Evolutionary conservation across 2,888 invertebrate genomes (phyloP).

Genomic region (Trissonchulus latispiculum): DNA sequence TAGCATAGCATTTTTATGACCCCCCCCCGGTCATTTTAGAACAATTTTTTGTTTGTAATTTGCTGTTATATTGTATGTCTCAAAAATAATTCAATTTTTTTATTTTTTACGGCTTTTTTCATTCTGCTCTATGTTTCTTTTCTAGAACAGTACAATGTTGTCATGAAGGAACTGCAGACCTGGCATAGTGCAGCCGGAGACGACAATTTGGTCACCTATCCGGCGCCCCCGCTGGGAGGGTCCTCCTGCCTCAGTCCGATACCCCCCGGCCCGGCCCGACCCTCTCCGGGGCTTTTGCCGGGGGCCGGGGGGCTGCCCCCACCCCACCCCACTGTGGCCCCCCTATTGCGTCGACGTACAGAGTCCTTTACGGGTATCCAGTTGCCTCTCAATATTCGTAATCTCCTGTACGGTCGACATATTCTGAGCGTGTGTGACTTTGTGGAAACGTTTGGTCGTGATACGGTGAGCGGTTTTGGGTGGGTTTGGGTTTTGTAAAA

Average conservation of each 20-base stretch:
- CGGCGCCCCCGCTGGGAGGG: too few relatives aligned
- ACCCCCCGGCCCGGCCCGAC: neutral
- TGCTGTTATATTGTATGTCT: too few relatives aligned
- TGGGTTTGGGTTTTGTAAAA: too few relatives aligned
- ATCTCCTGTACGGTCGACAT: conserved; percentile 59
- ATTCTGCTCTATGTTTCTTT: too few relatives aligned
- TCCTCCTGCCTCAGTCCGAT: neutral
- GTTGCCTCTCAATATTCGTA: neutral
- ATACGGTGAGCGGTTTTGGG: conserved; percentile 16
- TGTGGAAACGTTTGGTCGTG: conserved; percentile 23
- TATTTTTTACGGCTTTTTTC: too few relatives aligned
- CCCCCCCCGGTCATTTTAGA: too few relatives aligned
- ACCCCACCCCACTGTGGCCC: neutral
- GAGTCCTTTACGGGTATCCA: neutral
- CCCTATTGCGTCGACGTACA: neutral
- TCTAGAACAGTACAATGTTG: conserved; percentile 15
- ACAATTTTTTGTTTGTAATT: too few relatives aligned
- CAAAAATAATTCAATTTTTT: too few relatives aligned
- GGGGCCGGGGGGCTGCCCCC: neutral
- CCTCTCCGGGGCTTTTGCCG: neutral
- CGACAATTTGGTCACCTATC: too few relatives aligned
- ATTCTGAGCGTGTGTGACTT: conserved; percentile 75
- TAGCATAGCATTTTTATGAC: too few relatives aligned
- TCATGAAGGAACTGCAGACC: neutral
- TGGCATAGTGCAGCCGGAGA: conserved; percentile 4